Evolutionary conservation across 2,113 vertebrate genomes (phyloP).

Genomic region (Eulacestoma nigropectus): DNA sequence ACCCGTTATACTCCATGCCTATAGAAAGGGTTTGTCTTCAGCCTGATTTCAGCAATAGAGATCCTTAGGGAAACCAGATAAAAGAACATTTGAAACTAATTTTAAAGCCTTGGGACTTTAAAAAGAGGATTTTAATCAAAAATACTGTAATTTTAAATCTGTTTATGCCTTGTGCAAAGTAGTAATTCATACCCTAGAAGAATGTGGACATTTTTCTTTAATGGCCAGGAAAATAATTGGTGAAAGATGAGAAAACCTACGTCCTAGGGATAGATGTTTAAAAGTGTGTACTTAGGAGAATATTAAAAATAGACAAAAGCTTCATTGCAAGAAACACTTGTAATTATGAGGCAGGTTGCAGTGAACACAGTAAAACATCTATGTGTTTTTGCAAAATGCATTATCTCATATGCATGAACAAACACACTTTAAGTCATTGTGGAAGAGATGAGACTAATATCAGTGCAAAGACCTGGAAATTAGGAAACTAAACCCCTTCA

Average conservation of each 20-base stretch:
- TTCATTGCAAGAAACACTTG: not conserved
- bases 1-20: not conserved
- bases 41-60: not conserved
- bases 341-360: not conserved
- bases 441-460: not conserved
- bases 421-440: not conserved
- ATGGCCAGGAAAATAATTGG: not conserved
- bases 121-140: not conserved
- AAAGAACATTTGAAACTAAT: not conserved
- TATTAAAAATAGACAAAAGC: not conserved
- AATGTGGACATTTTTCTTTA: not conserved
- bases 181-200: not conserved
- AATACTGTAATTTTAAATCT: not conserved
- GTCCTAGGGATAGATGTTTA: not conserved
- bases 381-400: too few species aligned
- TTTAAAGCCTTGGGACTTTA: not conserved
- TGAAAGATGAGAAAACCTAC: not conserved
- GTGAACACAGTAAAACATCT: not conserved
- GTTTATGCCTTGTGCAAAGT: conserved; percentile 1
- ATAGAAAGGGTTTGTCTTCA: not conserved
- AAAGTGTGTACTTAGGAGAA: not conserved
- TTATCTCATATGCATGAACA: not conserved
- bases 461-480: not conserved
- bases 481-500: not conserved
- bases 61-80: not conserved